Evolutionary conservation across 2,113 vertebrate species (phyloP).

Genomic region (Arenaria interpres): DNA sequence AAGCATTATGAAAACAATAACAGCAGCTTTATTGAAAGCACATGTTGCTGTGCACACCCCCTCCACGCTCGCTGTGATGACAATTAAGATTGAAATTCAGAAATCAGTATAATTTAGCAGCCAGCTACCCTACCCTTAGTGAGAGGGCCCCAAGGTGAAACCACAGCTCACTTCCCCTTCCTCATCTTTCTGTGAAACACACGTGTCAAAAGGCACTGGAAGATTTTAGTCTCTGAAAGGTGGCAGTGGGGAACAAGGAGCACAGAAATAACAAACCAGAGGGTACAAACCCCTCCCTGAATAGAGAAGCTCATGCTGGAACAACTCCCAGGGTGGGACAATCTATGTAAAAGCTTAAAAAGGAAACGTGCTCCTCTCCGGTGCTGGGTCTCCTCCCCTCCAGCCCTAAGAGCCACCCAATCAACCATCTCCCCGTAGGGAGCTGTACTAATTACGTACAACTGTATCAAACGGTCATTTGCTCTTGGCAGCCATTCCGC

Average conservation of each 20-base stretch:
- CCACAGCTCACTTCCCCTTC: not conserved
- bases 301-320: not conserved
- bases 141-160: not conserved
- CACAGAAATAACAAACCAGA: not conserved
- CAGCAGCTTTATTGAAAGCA: constrained; percentile 16
- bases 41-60: not conserved
- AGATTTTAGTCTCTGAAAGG: not conserved
- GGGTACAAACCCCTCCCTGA: not conserved
- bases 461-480: not conserved
- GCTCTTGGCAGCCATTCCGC: not conserved
- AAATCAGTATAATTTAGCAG: not conserved
- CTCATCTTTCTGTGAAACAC: not conserved
- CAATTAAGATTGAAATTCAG: not conserved
- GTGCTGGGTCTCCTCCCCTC: not conserved
- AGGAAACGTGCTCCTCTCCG: not conserved
- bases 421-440: rapidly evolving
- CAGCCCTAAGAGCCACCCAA: not conserved
- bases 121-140: not conserved
- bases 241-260: not conserved
- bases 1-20: constrained; percentile 23
- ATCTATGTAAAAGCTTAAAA: not conserved
- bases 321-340: rapidly evolving
- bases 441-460: not conserved
- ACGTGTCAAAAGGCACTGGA: not conserved
- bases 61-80: rapidly evolving